These are phyloP conservation scores for Teleopsis dalmanni DNA, from an alignment of 1,140 invertebrate genomes.

Conservation along the genomic window DNA sequence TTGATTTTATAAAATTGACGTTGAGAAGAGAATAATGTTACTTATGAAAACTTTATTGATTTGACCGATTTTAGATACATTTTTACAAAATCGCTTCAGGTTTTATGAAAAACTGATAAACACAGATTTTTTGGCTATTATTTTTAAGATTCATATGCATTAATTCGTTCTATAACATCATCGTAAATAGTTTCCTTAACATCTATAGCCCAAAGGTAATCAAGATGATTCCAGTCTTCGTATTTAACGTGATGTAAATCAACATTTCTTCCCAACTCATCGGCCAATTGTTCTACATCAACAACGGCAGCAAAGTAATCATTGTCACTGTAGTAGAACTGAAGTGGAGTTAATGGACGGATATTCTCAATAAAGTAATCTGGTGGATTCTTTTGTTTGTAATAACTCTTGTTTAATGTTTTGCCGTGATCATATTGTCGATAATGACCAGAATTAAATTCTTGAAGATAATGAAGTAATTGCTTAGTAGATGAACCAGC, in stretches of 20 bases:
- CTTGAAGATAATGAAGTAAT: constrained; percentile 47
- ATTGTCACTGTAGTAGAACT: constrained; percentile 54
- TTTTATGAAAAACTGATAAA: too few relatives aligned
- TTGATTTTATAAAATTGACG: too few relatives aligned
- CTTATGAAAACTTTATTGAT: too few relatives aligned
- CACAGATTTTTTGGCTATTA: too few relatives aligned
- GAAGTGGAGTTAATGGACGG: constrained; percentile 45
- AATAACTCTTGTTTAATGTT: constrained; percentile 42
- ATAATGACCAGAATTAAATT: constrained; percentile 29
- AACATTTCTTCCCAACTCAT: constrained; percentile 31
- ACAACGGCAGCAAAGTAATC: constrained; percentile 52
- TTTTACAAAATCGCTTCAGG: too few relatives aligned
- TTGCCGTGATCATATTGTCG: constrained; percentile 45
- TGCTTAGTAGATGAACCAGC: constrained; percentile 48
- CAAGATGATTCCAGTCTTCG: constrained; percentile 48
- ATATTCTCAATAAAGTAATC: constrained; percentile 51
- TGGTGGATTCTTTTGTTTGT: constrained; percentile 45
- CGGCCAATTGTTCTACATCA: constrained; percentile 31
- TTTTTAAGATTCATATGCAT: background rate
- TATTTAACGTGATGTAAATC: constrained; percentile 39
- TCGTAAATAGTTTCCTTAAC: constrained; percentile 45
- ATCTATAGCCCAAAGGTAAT: constrained; percentile 49
- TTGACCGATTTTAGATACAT: too few relatives aligned
- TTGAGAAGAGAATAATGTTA: too few relatives aligned
- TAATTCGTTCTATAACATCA: constrained; percentile 22